phyloP scores from a whole-genome alignment of 2,113 vertebrate species.

The Delphinapterus leucas region DNA sequence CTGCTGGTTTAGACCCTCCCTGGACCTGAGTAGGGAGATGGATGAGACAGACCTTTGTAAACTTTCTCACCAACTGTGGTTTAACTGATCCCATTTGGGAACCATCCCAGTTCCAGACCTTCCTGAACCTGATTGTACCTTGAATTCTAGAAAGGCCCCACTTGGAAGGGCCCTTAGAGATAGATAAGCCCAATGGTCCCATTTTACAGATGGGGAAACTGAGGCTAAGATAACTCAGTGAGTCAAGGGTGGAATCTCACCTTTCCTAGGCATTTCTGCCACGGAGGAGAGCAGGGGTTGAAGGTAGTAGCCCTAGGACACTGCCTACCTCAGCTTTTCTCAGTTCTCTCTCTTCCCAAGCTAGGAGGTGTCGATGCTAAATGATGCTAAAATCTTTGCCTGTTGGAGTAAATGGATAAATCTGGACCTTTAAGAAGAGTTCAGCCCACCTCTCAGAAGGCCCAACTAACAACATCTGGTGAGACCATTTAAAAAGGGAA shows the following conservation, averaged over 20 bases:
- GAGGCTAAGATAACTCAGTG: background rate
- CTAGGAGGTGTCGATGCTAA: background rate
- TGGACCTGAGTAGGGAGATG: background rate
- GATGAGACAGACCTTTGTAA: background rate
- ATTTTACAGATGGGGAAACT: constrained; percentile 18
- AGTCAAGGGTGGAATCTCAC: background rate
- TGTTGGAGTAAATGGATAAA: background rate
- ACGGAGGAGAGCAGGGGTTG: background rate
- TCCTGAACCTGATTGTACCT: background rate
- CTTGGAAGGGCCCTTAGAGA: background rate
- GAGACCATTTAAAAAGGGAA: constrained; percentile 53
- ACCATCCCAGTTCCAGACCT: background rate
- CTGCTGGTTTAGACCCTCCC: background rate
- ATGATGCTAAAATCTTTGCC: background rate
- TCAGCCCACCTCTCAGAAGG: background rate
- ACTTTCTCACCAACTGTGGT: background rate
- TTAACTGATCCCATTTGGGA: background rate
- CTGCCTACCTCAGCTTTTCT: background rate
- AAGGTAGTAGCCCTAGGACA: background rate
- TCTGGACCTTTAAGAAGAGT: constrained; percentile 28
- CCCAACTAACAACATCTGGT: constrained; percentile 57
- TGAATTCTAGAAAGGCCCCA: background rate
- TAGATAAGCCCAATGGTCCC: background rate
- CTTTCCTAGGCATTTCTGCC: background rate
- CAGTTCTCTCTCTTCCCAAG: background rate